Percentiles rank a stretch among this genome's conserved stretches.
These are phyloP conservation scores for Drosophila persimilis DNA, from an alignment of 1,140 invertebrate species.

Conservation along the genomic window DNA sequence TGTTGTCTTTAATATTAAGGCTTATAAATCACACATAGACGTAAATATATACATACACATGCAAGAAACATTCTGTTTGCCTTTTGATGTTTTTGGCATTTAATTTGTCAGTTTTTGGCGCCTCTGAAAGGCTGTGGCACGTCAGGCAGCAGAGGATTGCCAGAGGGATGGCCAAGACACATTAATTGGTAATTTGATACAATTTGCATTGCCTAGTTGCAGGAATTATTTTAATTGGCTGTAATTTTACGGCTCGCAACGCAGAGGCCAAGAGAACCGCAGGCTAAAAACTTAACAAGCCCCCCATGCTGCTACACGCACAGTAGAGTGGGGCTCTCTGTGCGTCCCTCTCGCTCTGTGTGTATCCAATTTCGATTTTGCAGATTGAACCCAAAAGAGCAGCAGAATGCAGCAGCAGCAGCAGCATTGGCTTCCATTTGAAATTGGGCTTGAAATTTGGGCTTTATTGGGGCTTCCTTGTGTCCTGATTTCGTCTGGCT, in stretches of 20 bases:
- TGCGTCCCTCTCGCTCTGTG: too few species aligned
- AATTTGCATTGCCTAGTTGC: constrained; percentile 52
- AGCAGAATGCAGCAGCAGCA: background rate
- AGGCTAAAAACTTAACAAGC: constrained; percentile 29
- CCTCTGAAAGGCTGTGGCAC: constrained; percentile 7
- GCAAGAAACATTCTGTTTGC: constrained; percentile 7
- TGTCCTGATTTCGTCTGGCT: too few species aligned
- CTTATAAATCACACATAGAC: constrained; percentile 36
- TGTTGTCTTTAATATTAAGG: constrained; percentile 41
- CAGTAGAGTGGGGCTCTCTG: background rate
- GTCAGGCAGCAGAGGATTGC: background rate
- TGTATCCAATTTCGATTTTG: too few species aligned
- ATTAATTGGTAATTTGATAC: constrained; percentile 58
- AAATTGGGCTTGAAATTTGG: too few species aligned
- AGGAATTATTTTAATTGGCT: constrained; percentile 47
- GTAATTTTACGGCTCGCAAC: constrained; percentile 35
- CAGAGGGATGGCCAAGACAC: constrained; percentile 1
- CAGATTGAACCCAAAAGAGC: too few species aligned
- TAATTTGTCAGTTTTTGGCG: constrained; percentile 53
- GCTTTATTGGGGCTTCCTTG: too few species aligned
- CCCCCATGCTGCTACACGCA: background rate
- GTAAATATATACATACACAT: background rate
- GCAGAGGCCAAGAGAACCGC: constrained; percentile 13
- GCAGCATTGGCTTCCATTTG: background rate
- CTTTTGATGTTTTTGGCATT: constrained; percentile 56